Percentiles rank a stretch among this genome's conserved stretches.
Conservation (phyloP, 2,797 vertebrate genomes). For the Hozukius guyotensis region DNA sequence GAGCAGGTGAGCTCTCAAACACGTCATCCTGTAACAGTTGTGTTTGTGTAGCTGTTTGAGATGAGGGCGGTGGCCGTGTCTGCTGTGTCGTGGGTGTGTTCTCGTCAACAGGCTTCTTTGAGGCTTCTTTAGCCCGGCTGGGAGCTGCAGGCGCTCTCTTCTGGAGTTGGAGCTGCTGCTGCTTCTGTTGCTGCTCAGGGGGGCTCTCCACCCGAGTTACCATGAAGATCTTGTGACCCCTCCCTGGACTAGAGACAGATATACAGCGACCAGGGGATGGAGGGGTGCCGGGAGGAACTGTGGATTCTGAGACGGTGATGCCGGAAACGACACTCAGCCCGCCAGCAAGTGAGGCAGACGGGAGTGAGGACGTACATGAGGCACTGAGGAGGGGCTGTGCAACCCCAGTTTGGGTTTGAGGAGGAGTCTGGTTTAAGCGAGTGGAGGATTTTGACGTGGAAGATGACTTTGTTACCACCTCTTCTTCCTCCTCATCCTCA, state of each 20-base stretch:
- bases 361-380: constrained; percentile 28
- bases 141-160: constrained; percentile 16
- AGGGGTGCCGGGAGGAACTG: constrained; percentile 67
- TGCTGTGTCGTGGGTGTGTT: constrained; percentile 23
- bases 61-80: neutral
- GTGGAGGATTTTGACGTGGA: constrained; percentile 25
- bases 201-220: constrained; percentile 93
- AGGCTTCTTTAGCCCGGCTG: neutral
- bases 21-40: constrained; percentile 34
- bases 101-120: constrained; percentile 1
- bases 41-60: constrained; percentile 44
- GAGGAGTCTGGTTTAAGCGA: constrained; percentile 41
- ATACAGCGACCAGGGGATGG: constrained; percentile 86
- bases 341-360: constrained; percentile 20
- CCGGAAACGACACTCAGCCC: constrained; percentile 50
- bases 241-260: constrained; percentile 92
- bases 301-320: constrained; percentile 76
- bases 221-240: constrained; percentile 94
- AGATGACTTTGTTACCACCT: constrained; percentile 60
- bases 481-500: constrained; percentile 81
- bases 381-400: constrained; percentile 44
- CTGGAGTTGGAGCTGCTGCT: constrained; percentile 47
- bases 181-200: constrained; percentile 79
- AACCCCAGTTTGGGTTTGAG: constrained; percentile 19
- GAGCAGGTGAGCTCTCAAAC: constrained; percentile 27